Percentiles rank a stretch among this genome's conserved stretches.
Conservation (phyloP, 2,888 invertebrate species). For the Drosophila mimetica region DNA sequence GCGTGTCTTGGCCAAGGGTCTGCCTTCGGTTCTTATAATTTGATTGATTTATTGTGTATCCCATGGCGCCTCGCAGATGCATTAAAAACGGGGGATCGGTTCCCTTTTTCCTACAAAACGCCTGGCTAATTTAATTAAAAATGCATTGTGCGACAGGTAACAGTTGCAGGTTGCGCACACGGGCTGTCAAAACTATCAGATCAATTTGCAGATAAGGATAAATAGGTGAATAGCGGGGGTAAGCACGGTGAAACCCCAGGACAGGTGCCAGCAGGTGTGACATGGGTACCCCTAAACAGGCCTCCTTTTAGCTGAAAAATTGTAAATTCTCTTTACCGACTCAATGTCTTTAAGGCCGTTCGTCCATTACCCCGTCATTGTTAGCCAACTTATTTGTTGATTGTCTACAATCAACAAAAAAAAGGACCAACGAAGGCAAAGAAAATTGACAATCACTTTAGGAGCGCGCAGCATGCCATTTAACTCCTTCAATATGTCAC, state of each 20-base stretch:
- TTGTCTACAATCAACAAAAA: constrained; percentile 29
- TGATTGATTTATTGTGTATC: constrained; percentile 74
- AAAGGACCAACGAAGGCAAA: background rate
- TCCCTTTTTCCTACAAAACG: constrained; percentile 10
- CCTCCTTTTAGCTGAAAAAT: background rate
- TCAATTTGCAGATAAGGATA: constrained; percentile 25
- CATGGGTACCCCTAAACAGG: constrained; percentile 10
- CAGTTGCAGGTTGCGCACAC: constrained; percentile 33
- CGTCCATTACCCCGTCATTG: constrained; percentile 7
- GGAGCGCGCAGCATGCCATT: constrained; percentile 58
- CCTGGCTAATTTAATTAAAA: constrained; percentile 72
- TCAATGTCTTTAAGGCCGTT: background rate
- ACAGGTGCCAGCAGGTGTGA: constrained; percentile 53
- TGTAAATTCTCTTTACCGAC: background rate
- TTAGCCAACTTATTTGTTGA: constrained; percentile 56
- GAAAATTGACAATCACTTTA: constrained; percentile 33
- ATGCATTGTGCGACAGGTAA: constrained; percentile 39
- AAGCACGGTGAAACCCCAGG: background rate
- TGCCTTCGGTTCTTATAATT: constrained; percentile 53
- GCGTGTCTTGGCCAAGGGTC: constrained; percentile 64
- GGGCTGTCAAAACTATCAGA: constrained; percentile 66
- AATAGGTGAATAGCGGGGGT: background rate
- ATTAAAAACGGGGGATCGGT: background rate
- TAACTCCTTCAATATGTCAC: constrained; percentile 78
- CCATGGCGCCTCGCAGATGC: constrained; percentile 48